Evolutionary conservation across 2,888 invertebrate genomes (phyloP).

Genomic region (Chloroclysta siterata): DNA sequence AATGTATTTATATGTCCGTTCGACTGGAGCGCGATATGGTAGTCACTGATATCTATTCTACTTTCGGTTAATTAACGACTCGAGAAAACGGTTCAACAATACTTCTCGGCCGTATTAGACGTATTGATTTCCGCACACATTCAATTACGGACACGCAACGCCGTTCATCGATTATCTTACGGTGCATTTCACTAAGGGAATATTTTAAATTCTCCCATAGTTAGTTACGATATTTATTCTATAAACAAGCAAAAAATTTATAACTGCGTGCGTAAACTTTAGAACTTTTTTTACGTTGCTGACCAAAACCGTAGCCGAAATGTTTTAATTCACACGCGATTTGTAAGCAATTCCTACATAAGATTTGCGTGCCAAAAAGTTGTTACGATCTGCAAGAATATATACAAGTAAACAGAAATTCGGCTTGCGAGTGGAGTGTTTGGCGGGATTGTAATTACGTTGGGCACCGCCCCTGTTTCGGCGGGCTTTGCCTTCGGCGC

Average conservation of each 20-base stretch:
- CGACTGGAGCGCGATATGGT: conserved; percentile 29
- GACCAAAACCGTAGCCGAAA: conserved; percentile 61
- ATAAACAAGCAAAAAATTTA: conserved; percentile 55
- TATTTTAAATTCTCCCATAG: conserved; percentile 36
- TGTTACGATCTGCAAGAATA: conserved; percentile 71
- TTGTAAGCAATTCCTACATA: conserved; percentile 53
- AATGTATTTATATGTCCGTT: conserved; percentile 46
- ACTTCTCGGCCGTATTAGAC: conserved; percentile 29
- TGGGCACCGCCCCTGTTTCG: conserved; percentile 68
- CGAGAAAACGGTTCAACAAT: conserved; percentile 38
- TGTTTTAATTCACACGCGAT: conserved; percentile 74
- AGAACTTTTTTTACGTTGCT: conserved; percentile 55
- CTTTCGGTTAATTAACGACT: conserved; percentile 37
- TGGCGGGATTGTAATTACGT: conserved; percentile 73
- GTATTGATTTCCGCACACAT: conserved; percentile 30
- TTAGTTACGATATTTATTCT: conserved; percentile 51
- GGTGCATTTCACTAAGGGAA: conserved; percentile 37
- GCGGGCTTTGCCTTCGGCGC: conserved; percentile 60
- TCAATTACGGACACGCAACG: conserved; percentile 28
- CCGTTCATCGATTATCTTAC: conserved; percentile 41
- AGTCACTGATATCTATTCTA: conserved; percentile 34
- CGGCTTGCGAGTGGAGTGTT: conserved; percentile 59
- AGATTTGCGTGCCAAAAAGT: conserved; percentile 76
- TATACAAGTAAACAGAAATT: conserved; percentile 70
- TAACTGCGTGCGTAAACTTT: conserved; percentile 47